Evolutionary conservation across 2,888 invertebrate genomes (phyloP).

Genomic region (Podabrus alpinus): DNA sequence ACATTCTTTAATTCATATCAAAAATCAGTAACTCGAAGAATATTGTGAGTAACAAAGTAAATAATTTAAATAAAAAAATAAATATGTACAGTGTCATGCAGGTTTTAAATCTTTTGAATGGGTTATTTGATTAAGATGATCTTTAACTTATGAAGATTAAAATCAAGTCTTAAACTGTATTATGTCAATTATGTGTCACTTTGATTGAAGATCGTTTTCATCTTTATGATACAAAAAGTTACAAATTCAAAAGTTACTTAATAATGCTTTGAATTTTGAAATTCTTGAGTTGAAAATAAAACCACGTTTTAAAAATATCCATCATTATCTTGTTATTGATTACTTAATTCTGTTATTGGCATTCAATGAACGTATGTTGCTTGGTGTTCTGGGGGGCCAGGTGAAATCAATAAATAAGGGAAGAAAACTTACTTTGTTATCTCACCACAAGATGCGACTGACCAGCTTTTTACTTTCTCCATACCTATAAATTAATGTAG

Average conservation of each 20-base stretch:
- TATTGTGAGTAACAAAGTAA: background rate
- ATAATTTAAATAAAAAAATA: background rate
- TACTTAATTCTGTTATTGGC: no score
- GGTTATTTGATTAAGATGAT: background rate
- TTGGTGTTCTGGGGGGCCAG: no score
- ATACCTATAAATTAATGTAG: no score
- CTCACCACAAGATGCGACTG: no score
- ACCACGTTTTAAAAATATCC: background rate
- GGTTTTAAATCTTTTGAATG: background rate
- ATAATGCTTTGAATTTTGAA: background rate
- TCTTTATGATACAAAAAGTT: background rate
- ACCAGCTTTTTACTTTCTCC: no score
- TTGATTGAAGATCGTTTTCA: background rate
- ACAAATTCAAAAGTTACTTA: background rate
- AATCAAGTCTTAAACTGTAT: background rate
- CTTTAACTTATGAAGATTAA: background rate
- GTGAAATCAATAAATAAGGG: no score
- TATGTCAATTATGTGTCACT: background rate
- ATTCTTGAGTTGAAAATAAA: background rate
- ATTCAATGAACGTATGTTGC: no score
- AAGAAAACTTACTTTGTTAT: no score
- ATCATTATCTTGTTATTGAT: no score
- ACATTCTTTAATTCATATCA: background rate
- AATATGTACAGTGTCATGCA: background rate
- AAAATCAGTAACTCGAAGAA: background rate